Percentiles rank a stretch among this genome's conserved stretches.
These are phyloP conservation scores for Prunella fulvescens DNA, from an alignment of 2,113 vertebrate species.

Conservation along the genomic window DNA sequence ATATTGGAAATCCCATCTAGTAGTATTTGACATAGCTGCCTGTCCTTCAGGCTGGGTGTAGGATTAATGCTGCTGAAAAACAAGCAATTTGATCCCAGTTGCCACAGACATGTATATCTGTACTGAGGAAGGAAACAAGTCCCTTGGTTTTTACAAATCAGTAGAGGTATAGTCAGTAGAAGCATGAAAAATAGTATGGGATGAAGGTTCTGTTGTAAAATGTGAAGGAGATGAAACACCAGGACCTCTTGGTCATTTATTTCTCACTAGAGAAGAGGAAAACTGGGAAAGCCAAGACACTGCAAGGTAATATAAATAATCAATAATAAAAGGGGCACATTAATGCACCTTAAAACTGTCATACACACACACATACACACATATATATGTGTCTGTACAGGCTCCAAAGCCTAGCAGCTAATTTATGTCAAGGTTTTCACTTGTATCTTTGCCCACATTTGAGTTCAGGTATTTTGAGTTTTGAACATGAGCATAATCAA, in stretches of 20 bases:
- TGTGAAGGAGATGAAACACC: neutral
- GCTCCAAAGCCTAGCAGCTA: neutral
- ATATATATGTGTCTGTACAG: neutral
- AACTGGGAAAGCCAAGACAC: neutral
- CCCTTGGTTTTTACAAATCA: slow-evolving; percentile 39
- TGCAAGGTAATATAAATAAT: neutral
- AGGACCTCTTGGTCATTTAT: neutral
- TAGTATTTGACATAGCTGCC: neutral
- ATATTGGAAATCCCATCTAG: neutral
- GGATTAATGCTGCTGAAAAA: slow-evolving; percentile 12
- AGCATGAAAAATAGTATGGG: slow-evolving; percentile 3
- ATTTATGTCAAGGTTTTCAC: neutral
- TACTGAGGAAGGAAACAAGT: neutral
- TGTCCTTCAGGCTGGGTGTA: neutral
- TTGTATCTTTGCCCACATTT: neutral
- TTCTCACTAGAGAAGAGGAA: slow-evolving; percentile 7
- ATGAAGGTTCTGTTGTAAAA: slow-evolving; percentile 31
- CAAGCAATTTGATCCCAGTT: neutral
- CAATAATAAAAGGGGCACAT: neutral
- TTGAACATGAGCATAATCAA: neutral
- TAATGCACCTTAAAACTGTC: neutral
- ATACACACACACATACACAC: accelerated
- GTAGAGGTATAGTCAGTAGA: slow-evolving; percentile 3
- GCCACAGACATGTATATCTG: neutral
- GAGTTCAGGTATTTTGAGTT: neutral